Percentiles rank a stretch among this genome's conserved stretches.
phyloP scores from a whole-genome alignment of 2,888 invertebrate species.

The Eilema depressum region DNA sequence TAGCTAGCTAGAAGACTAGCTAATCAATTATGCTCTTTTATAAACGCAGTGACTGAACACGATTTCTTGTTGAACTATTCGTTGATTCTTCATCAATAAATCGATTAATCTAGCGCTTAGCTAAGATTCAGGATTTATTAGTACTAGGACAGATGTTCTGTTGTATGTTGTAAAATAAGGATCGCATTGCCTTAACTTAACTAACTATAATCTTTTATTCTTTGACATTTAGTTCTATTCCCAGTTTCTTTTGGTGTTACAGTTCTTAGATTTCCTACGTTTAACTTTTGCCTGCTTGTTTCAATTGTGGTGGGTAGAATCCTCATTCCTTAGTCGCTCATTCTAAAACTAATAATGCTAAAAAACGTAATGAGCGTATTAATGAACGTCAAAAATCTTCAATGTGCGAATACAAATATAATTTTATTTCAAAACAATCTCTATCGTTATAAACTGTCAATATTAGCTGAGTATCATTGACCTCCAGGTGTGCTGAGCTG shows the following conservation, averaged over 20 bases:
- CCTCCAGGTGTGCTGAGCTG: constrained; percentile 52
- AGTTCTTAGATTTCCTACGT: too few relatives aligned
- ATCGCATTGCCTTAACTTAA: too few relatives aligned
- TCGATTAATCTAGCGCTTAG: not conserved
- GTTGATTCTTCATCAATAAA: not conserved
- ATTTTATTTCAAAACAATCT: not conserved
- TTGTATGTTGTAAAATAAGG: not conserved
- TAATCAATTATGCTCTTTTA: too few relatives aligned
- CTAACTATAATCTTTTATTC: too few relatives aligned
- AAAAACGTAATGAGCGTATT: not conserved
- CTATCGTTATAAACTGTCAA: constrained; percentile 30
- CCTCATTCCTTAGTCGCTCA: too few relatives aligned
- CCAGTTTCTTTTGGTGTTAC: too few relatives aligned
- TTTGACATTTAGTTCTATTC: too few relatives aligned
- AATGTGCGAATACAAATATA: too few relatives aligned
- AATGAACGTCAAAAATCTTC: not conserved
- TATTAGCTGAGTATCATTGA: constrained; percentile 50
- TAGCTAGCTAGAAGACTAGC: too few relatives aligned
- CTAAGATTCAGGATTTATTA: not conserved
- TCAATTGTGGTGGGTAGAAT: too few relatives aligned
- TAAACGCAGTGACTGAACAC: not conserved
- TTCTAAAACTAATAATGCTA: too few relatives aligned
- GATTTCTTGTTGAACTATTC: not conserved
- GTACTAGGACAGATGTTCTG: not conserved
- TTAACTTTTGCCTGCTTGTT: too few relatives aligned